Percentiles rank a stretch among this genome's conserved stretches.
phyloP scores from a whole-genome alignment of 1,140 invertebrate species.

The Ridgeia piscesae region DNA sequence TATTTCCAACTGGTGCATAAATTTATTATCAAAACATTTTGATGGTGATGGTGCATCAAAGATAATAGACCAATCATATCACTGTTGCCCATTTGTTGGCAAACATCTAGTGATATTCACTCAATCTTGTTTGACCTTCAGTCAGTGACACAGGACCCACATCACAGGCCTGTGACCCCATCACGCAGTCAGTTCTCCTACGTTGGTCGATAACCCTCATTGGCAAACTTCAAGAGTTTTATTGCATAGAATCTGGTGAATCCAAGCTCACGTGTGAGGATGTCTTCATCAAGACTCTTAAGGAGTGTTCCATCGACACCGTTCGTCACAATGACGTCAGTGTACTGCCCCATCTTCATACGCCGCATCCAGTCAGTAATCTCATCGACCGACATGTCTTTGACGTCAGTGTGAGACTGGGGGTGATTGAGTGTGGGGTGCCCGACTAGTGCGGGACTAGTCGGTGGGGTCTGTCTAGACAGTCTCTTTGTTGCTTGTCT shows the following conservation, averaged over 20 bases:
- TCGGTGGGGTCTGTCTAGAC: not conserved
- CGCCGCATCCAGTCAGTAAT: not conserved
- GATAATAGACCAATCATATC: too few relatives aligned
- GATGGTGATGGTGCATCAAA: too few relatives aligned
- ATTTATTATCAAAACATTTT: too few relatives aligned
- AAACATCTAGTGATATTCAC: not conserved
- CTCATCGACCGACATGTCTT: not conserved
- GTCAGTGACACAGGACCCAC: too few relatives aligned
- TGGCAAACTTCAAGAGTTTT: not conserved
- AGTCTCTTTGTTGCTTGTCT: not conserved
- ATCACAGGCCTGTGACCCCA: not conserved
- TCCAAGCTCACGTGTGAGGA: not conserved
- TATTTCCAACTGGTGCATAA: too few relatives aligned
- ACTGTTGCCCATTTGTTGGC: not conserved
- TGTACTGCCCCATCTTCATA: not conserved
- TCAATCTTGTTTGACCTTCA: not conserved
- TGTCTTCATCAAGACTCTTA: not conserved
- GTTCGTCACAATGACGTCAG: not conserved
- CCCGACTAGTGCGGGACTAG: not conserved
- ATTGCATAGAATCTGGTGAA: not conserved
- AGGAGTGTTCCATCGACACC: not conserved
- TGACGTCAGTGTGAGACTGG: not conserved
- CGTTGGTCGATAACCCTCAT: not conserved
- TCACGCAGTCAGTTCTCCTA: not conserved
- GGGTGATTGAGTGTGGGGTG: not conserved